Evolutionary conservation across 2,888 invertebrate genomes (phyloP).

Genomic region (Liposcelis brunnea): DNA sequence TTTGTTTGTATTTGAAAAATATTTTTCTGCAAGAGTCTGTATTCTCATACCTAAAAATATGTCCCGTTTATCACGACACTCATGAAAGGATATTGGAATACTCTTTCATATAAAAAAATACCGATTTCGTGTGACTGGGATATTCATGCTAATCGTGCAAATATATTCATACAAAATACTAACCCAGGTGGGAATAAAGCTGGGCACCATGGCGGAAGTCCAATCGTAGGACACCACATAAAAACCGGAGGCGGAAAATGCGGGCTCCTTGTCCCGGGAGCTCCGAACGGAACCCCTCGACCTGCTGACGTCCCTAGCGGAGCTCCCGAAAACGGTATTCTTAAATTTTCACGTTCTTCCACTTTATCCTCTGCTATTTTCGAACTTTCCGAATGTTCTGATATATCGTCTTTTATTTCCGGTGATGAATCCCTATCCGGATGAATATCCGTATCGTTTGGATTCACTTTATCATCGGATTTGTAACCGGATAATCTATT

Average conservation of each 20-base stretch:
- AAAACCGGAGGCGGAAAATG: conserved; percentile 6
- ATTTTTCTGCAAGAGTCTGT: too few species aligned
- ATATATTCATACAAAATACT: neutral
- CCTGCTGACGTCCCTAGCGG: neutral
- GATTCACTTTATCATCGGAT: too few species aligned
- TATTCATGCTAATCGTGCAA: too few species aligned
- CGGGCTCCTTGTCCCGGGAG: neutral
- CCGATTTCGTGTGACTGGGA: too few species aligned
- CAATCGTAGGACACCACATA: conserved; percentile 8
- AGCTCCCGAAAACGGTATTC: conserved; percentile 1
- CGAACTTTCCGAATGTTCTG: conserved; percentile 7
- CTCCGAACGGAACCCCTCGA: conserved; percentile 1
- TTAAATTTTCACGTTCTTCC: neutral
- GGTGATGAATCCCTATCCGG: conserved; percentile 1
- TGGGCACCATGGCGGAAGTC: conserved; percentile 7
- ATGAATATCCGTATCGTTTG: too few species aligned
- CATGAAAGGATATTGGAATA: too few species aligned
- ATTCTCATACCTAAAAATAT: too few species aligned
- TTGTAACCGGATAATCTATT: too few species aligned
- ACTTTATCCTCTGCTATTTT: neutral
- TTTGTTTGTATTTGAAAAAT: too few species aligned
- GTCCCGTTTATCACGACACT: too few species aligned
- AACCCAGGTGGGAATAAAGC: conserved; percentile 5
- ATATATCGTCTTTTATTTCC: conserved; percentile 3
- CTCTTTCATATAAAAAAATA: too few species aligned